Percentiles rank a stretch among this genome's conserved stretches.
These are phyloP conservation scores for Epirrita christyi DNA, from an alignment of 2,888 invertebrate genomes.

Conservation along the genomic window DNA sequence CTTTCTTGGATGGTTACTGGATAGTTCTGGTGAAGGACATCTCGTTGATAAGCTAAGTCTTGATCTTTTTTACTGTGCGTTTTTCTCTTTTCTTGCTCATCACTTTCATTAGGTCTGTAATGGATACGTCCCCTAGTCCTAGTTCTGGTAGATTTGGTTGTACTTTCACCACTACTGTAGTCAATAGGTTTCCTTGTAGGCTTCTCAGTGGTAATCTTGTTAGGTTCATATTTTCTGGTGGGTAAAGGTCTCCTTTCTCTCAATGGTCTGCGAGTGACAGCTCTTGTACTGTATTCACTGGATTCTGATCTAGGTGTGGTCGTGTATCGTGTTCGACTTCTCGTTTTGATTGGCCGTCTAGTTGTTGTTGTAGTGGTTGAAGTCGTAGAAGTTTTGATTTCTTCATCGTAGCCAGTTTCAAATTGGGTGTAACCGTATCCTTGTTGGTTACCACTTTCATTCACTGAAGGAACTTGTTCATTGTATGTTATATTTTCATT, in stretches of 20 bases:
- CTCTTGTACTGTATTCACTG: conserved; percentile 69
- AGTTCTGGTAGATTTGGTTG: conserved; percentile 64
- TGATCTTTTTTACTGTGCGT: conserved; percentile 57
- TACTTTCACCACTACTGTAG: conserved; percentile 53
- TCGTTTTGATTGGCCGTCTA: conserved; percentile 53
- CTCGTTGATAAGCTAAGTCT: conserved; percentile 86
- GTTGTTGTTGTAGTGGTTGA: conserved; percentile 66
- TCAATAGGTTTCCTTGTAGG: conserved; percentile 55
- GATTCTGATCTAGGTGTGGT: conserved; percentile 69
- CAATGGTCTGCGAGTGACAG: conserved; percentile 76
- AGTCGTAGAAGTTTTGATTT: conserved; percentile 49
- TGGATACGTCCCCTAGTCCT: conserved; percentile 82
- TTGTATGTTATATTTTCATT: conserved; percentile 47
- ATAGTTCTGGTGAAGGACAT: conserved; percentile 87
- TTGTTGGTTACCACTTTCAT: conserved; percentile 38
- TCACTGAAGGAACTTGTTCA: conserved; percentile 35
- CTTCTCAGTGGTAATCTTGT: conserved; percentile 71
- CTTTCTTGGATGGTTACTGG: conserved; percentile 84
- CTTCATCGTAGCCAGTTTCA: conserved; percentile 52
- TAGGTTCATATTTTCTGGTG: conserved; percentile 68
- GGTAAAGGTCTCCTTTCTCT: conserved; percentile 81
- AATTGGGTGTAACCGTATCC: conserved; percentile 60
- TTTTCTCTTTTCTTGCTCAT: conserved; percentile 61
- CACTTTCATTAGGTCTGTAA: conserved; percentile 73
- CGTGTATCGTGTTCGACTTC: conserved; percentile 75